Percentiles rank a stretch among this genome's conserved stretches.
phyloP scores from a whole-genome alignment of 2,113 vertebrate species.

The Archilochus colubris region DNA sequence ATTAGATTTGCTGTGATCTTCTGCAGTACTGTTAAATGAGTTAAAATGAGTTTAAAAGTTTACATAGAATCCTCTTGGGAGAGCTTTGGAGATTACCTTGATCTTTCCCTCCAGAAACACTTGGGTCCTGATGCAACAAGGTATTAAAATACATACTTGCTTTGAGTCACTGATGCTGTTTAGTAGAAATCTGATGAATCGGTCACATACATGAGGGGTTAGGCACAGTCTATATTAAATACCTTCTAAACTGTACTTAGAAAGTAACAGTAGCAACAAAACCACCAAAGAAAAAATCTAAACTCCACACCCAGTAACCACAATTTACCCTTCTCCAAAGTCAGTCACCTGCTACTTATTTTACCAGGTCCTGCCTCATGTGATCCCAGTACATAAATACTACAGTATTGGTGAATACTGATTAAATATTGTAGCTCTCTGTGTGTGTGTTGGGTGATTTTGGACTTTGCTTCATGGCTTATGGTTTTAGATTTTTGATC shows the following conservation, averaged over 20 bases:
- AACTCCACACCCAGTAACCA: neutral
- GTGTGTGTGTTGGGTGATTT: neutral
- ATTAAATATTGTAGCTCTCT: neutral
- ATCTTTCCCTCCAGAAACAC: neutral
- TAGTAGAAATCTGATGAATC: neutral
- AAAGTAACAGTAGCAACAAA: neutral
- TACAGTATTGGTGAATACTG: neutral
- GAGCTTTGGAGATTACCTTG: neutral
- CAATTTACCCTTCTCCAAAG: neutral
- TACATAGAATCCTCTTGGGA: neutral
- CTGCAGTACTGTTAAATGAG: neutral
- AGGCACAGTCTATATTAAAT: neutral
- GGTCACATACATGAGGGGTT: neutral
- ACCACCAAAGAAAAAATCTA: rapidly evolving
- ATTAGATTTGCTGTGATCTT: neutral
- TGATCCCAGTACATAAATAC: neutral
- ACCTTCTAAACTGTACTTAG: neutral
- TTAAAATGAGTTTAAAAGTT: neutral
- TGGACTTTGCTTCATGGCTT: neutral
- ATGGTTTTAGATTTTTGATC: neutral
- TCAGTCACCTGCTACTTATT: neutral
- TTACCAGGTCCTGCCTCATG: neutral
- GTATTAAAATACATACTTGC: neutral
- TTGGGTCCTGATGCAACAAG: neutral
- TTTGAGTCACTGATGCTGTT: neutral